Conservation (phyloP, 2,888 invertebrate genomes). For the Aromia moschata region DNA sequence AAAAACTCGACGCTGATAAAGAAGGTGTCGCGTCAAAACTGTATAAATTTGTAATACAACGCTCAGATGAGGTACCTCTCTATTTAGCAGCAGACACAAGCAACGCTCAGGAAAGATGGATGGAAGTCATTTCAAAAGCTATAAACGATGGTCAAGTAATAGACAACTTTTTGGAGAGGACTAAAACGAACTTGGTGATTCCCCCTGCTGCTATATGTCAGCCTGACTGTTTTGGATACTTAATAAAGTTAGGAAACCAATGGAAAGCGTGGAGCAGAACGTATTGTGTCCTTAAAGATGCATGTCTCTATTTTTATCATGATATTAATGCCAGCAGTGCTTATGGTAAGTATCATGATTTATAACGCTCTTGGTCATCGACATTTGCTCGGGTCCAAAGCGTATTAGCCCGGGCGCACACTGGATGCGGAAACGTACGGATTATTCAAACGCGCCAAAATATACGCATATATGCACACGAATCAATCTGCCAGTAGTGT, state of each 20-base stretch:
- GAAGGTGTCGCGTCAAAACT: conserved; percentile 73
- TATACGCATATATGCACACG: neutral
- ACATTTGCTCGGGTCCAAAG: no score
- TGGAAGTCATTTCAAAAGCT: conserved; percentile 74
- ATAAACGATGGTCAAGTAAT: conserved; percentile 67
- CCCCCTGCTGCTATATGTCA: conserved; percentile 82
- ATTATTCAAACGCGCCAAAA: no score
- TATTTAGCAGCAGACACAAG: conserved; percentile 84
- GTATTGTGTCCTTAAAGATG: conserved; percentile 95
- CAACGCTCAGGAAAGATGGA: conserved; percentile 68
- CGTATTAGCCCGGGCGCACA: no score
- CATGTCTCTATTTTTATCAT: conserved; percentile 92
- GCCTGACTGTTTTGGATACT: conserved; percentile 93
- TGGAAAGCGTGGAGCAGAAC: conserved; percentile 91
- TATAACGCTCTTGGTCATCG: neutral
- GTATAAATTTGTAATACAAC: conserved; percentile 71
- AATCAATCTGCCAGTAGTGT: neutral
- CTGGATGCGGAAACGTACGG: no score
- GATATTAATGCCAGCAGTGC: conserved; percentile 88
- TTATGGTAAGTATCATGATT: conserved; percentile 80
- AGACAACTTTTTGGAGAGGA: conserved; percentile 78
- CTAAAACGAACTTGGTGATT: conserved; percentile 81
- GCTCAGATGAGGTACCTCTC: conserved; percentile 75
- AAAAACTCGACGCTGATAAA: conserved; percentile 68
- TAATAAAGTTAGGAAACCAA: conserved; percentile 85